Base-by-base conservation (phyloP, 2,113 vertebrate species). In the Menidia beryllina region DNA sequence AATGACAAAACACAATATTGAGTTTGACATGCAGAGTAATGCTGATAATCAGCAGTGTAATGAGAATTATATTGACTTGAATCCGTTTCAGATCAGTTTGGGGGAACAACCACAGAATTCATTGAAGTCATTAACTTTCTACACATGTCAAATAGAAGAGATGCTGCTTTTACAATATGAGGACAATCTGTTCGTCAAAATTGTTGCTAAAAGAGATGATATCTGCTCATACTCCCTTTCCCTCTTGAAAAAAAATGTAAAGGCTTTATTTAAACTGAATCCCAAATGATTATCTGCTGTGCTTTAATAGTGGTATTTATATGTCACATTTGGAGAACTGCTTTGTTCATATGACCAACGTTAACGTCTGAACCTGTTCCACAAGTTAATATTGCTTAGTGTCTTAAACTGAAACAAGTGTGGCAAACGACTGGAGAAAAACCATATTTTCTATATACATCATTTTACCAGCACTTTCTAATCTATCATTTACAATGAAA, bases 1-100 rank as follows among this genome's bases (percentile, higher is more conserved):
- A 87, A 79, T 82, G 79, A 84, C 78, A 76, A 66, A 50, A 66
- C 47, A 53, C 21, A 20, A 49, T 53, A 86, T 83, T 64, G 70
- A 68, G 50, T 59, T 72, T 86, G 86, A 82, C 77, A 62, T 48
- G 61, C 61, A 52, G 63, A 79, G 60, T 75, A 80, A n/a, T n/a
- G 65, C 68, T 75, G 68, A 81, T 84, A 62, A 87, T 83, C 71
- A 88, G 1, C 58, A 51, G 24, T 64, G 59, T 83, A 85, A 86
- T 78, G 57, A 83, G 67, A 64, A 24, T 34, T 8, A 12, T 65
- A 61, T 47, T 49, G 75, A 74, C 66, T 82, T 60, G 50, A 54
- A 72, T 81, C 19, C 54, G 27, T 14, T 76, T 48, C 34, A 62
- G 63, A 64, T 63, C 60, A 58, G 23, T 78, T 64, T 66, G 53